Evolutionary conservation across 2,797 vertebrate genomes (phyloP).

Genomic region (Gambelia wislizenii): DNA sequence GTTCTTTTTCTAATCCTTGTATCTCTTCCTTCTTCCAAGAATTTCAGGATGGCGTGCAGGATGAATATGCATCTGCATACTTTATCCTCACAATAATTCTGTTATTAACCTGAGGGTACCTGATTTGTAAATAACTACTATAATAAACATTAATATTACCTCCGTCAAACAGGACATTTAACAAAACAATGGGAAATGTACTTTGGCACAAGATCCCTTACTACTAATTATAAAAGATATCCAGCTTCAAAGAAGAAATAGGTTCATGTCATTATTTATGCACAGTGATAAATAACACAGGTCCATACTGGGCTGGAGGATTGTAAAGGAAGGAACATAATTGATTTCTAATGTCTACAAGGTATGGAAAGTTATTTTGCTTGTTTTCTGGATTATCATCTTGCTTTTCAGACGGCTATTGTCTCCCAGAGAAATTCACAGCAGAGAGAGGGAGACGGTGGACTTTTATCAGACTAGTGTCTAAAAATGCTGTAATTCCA

Average conservation of each 20-base stretch:
- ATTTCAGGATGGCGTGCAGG: not conserved
- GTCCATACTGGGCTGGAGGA: not conserved
- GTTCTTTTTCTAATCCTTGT: not conserved
- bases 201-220: not conserved
- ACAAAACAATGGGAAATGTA: not conserved
- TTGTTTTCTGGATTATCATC: not conserved
- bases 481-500: no score
- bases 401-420: not conserved
- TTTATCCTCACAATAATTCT: not conserved
- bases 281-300: no score
- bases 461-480: no score
- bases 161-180: not conserved
- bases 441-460: not conserved
- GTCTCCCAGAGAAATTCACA: not conserved
- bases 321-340: not conserved
- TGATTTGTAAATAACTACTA: not conserved
- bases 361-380: not conserved
- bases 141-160: not conserved
- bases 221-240: not conserved
- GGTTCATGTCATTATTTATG: not conserved
- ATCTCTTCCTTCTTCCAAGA: not conserved
- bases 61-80: not conserved
- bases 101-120: not conserved
- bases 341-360: not conserved
- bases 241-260: not conserved